Conservation (phyloP, 1,140 invertebrate species). For the Heliconius nattereri region DNA sequence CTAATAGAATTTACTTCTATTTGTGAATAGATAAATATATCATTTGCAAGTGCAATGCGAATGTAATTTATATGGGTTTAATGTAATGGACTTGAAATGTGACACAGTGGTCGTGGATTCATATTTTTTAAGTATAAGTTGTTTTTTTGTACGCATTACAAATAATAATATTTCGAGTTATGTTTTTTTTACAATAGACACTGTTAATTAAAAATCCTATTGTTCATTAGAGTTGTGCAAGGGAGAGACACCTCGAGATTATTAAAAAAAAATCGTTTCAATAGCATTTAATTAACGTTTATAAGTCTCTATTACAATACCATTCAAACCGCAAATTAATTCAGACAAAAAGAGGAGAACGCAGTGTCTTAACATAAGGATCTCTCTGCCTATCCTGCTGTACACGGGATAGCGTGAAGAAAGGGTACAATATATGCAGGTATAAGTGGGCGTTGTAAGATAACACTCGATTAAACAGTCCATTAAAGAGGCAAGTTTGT, state of each 20-base stretch:
- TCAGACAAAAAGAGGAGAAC: too few species aligned
- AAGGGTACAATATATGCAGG: not conserved
- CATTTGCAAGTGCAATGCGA: conserved; percentile 6
- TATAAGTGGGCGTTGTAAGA: not conserved
- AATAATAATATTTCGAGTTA: not conserved
- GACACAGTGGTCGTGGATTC: not conserved
- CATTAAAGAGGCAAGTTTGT: conserved; percentile 38
- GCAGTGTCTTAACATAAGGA: too few species aligned
- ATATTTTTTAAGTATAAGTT: not conserved
- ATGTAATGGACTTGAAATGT: not conserved
- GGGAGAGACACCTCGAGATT: too few species aligned
- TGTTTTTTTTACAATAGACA: too few species aligned
- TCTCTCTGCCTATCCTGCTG: not conserved
- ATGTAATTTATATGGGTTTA: not conserved
- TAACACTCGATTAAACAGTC: conserved; percentile 14
- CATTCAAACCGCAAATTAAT: too few species aligned
- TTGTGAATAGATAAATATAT: conserved; percentile 23
- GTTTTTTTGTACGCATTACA: not conserved
- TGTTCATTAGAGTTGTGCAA: too few species aligned
- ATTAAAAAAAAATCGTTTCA: too few species aligned
- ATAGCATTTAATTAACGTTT: too few species aligned
- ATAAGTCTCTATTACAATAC: too few species aligned
- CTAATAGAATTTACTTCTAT: conserved; percentile 30
- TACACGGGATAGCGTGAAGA: not conserved
- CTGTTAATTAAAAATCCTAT: too few species aligned